Conservation (phyloP, 2,888 invertebrate species). For the Brenthis daphne region DNA sequence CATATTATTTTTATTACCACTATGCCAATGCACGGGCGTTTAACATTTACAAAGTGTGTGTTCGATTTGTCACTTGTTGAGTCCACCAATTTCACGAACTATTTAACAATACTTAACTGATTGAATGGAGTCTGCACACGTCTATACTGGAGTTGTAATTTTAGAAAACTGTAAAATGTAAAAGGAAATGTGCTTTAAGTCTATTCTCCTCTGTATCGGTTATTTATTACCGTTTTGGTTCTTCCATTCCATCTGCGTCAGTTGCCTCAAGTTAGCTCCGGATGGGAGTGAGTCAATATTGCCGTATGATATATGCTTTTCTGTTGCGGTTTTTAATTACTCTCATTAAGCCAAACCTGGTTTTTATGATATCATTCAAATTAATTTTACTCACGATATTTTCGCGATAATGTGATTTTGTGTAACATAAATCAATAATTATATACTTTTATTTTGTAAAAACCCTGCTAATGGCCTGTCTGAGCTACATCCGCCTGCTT, state of each 20-base stretch:
- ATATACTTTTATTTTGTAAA: no score
- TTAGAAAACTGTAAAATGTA: neutral
- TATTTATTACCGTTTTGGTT: constrained; percentile 63
- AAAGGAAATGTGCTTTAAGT: constrained; percentile 7
- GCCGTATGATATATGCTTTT: constrained; percentile 63
- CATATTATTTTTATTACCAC: constrained; percentile 66
- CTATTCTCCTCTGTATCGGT: constrained; percentile 33
- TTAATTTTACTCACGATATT: no score
- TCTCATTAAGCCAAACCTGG: constrained; percentile 9
- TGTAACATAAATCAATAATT: no score
- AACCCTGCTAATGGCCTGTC: no score
- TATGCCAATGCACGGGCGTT: constrained; percentile 59
- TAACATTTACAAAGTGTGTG: constrained; percentile 56
- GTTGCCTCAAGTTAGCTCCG: constrained; percentile 58
- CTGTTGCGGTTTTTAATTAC: constrained; percentile 43
- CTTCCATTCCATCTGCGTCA: constrained; percentile 60
- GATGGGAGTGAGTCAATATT: constrained; percentile 58
- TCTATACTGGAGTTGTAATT: neutral
- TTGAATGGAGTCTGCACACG: neutral
- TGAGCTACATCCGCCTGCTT: no score
- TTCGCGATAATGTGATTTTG: no score
- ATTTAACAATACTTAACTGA: neutral
- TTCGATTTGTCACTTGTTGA: constrained; percentile 53
- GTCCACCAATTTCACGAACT: constrained; percentile 21
- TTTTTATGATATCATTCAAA: constrained; percentile 4